Evolutionary conservation across 53 echinoderm and acorn worm genomes (phyloP).

Genomic region (Holothuria scabra): DNA sequence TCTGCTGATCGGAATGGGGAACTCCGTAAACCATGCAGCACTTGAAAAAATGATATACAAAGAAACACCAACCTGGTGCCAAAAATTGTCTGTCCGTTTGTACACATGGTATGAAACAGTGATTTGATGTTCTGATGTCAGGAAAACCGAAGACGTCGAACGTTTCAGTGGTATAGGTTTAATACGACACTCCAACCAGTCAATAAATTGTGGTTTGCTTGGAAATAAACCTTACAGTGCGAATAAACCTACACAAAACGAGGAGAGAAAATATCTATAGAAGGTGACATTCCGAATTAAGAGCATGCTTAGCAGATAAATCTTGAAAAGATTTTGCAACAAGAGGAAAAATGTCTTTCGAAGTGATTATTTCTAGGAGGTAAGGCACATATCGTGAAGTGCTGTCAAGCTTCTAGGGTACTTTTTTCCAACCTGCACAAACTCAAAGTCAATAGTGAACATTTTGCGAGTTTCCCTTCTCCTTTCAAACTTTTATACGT

Average conservation of each 20-base stretch:
- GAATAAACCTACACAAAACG: no score
- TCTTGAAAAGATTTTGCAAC: no score
- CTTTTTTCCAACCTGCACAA: neutral
- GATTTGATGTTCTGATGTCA: no score
- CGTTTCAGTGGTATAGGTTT: neutral
- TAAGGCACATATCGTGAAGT: no score
- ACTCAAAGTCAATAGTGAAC: slow-evolving; percentile 15
- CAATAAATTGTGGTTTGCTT: neutral
- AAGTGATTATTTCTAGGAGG: no score
- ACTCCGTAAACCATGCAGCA: slow-evolving; percentile 11
- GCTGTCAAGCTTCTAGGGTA: no score
- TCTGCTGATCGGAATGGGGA: slow-evolving; percentile 7
- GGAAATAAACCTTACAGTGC: no score
- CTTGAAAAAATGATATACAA: slow-evolving; percentile 34
- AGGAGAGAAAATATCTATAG: no score
- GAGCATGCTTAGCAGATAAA: no score
- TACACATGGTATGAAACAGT: neutral
- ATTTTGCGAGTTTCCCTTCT: slow-evolving; percentile 14
- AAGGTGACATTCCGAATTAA: no score
- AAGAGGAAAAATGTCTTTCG: no score
- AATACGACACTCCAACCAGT: neutral
- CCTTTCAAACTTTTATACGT: slow-evolving; percentile 35
- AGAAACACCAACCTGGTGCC: slow-evolving; percentile 3
- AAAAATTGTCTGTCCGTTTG: neutral
- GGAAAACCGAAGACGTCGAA: no score